Base-by-base conservation (phyloP, 2,113 vertebrate genomes). In the Emydocephalus ijimae region DNA sequence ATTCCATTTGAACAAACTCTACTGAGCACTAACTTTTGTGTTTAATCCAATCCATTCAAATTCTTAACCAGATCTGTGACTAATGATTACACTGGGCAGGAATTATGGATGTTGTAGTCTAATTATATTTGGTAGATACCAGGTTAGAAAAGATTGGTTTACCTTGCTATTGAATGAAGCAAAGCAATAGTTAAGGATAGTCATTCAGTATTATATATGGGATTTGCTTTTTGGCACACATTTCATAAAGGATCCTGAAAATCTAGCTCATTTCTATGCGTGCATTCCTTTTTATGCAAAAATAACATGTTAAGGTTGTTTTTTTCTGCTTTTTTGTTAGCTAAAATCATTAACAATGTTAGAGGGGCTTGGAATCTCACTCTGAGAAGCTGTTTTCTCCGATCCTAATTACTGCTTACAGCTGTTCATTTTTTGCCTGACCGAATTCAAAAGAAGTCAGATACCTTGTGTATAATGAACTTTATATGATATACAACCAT, bases 341-440 rank as follows among this genome's bases (percentile, higher is more conserved):
- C 34, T 87, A 91, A 92, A 93, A 85, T 50, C 92, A 93, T 86
- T 3, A 20, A 87, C 92, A 93, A 87, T 24, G 59, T 81, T 43
- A 50, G 90, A 39, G 48, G 10, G 0, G 90, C 15, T 50, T 20
- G 89, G 56, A 12, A 0, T 91, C 95, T 96, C 54, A 89, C 94
- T 96, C 43, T 85, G 93, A 55, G 92, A 95, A 94, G 55, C 74
- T 94, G 61, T 96, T 96, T 96, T 95, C 92, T 87, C 88, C 97
- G 91, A 96, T 91, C 95, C 93, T 97, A 97, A 97, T 97, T 95
- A 93, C 90, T 96, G 95, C 90, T 98, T 97, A 97, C 98, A 98
- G 98, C 98, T 98, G 98, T 98, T 99, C 97, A 98, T 99, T 98
- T 99, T 98, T 98, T 98, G 98, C 98, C 96, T 96, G 97, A 98